These are phyloP conservation scores for Tragelaphus scriptus DNA, from an alignment of 2,113 vertebrate species.

Conservation along the genomic window DNA sequence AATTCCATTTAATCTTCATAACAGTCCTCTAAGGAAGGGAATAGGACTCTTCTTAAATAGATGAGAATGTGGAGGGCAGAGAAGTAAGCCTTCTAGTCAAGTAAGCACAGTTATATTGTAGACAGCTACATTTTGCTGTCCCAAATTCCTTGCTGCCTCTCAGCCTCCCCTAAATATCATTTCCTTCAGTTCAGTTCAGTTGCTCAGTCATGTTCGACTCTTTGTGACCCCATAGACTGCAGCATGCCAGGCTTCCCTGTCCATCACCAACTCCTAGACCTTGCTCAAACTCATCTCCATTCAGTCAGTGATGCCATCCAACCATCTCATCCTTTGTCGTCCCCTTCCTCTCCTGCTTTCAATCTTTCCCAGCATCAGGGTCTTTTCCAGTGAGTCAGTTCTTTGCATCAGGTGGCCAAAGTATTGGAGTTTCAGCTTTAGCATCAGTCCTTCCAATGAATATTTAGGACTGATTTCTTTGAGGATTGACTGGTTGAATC, in stretches of 20 bases:
- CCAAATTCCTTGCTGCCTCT: background rate
- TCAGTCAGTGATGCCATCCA: background rate
- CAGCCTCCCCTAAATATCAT: background rate
- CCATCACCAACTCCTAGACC: background rate
- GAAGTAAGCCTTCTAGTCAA: background rate
- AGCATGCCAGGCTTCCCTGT: background rate
- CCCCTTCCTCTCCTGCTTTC: background rate
- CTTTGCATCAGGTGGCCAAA: background rate
- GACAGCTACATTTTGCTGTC: background rate
- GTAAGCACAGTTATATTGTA: background rate
- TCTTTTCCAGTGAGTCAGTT: background rate
- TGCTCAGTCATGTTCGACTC: background rate
- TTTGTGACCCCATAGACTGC: background rate
- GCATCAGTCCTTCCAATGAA: background rate
- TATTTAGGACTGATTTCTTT: background rate
- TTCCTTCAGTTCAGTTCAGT: background rate
- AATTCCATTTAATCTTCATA: background rate
- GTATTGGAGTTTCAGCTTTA: background rate
- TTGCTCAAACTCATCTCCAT: background rate
- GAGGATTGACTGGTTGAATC: background rate
- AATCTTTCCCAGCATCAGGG: background rate
- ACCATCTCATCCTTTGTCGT: background rate
- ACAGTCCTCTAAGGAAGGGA: background rate
- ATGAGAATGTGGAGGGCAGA: background rate
- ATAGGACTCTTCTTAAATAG: background rate